Evolutionary conservation across 2,888 invertebrate species (phyloP), one percentile per base, ranked within the genome.

Genomic region (Pseudanteris insignis): DNA sequence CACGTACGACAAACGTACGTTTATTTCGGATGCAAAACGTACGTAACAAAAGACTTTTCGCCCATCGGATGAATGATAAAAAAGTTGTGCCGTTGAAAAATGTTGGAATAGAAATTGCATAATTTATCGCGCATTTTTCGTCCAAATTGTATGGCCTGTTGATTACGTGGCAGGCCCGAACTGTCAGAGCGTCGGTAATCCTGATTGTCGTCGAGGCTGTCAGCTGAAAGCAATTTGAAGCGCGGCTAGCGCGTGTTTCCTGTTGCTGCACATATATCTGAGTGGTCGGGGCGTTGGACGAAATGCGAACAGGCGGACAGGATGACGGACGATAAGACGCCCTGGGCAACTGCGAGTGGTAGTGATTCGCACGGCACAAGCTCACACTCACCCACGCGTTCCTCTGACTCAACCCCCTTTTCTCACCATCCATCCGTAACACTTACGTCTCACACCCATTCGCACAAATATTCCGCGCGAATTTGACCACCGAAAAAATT

Each of bases 271-370:
- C 41, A 51, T 50, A 41, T 44, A 53, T 47, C 53, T 37, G 59
- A 54, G 38, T 32, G 43, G 53, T 36, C 30, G 54, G 50, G 50
- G 70, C 70, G 53, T 61, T 38, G 54, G 61, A 33, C 70, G 70
- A 75, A 74, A 75, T 73, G 71, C 69, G 72, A 71, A 75, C 75
- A 70, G 75, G 75, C 74, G 74, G 76, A 76, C 76, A 76, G 75
- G 71, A 76, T 76, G 76, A 76, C 75, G 74, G 70, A 76, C 76
- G 76, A 73, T 73, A 67, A 69, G 71, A 75, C 69, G 75, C 75
- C 72, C 70, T 65, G 69, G 73, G 71, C 71, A 67, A 71, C 69
- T 69, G 71, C 54, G 33, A 60, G 44, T 60, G 74, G 73, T 72
- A 75, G 76, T 74, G 76, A 76, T 75, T 75, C 73, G 74, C 70